These are phyloP conservation scores for Mungos mungo DNA, from an alignment of 2,113 vertebrate genomes.

Conservation along the genomic window DNA sequence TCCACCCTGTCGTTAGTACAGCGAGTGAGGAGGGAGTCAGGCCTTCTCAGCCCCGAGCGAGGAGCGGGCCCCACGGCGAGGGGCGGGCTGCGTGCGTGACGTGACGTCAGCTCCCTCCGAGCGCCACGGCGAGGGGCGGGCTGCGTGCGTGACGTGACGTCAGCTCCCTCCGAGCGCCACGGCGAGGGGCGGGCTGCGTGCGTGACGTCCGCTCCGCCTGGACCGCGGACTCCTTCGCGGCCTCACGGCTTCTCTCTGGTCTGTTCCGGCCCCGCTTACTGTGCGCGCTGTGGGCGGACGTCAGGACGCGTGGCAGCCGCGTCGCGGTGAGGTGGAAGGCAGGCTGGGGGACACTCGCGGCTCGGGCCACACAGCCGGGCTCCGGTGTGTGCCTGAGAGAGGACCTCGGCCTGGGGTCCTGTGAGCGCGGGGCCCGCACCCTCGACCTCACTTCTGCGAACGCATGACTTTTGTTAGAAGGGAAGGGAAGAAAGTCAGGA, in stretches of 20 bases:
- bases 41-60: background rate
- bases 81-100: background rate
- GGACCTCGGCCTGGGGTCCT: background rate
- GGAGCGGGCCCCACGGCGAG: no score
- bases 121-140: background rate
- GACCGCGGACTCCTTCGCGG: background rate
- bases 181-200: background rate
- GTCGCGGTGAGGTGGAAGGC: background rate
- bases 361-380: background rate
- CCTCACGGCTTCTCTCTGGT: background rate
- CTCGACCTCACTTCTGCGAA: background rate
- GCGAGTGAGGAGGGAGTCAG: background rate
- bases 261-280: background rate
- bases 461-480: background rate
- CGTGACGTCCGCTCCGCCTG: background rate
- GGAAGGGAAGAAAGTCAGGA: background rate
- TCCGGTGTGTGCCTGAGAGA: background rate
- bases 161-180: no score
- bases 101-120: no score
- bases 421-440: background rate
- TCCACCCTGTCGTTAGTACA: background rate
- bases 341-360: background rate
- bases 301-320: fast-evolving
- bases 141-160: no score
- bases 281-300: fast-evolving